Evolutionary conservation across 1,140 invertebrate genomes (phyloP).

Genomic region (Lepeophtheirus salmonis): DNA sequence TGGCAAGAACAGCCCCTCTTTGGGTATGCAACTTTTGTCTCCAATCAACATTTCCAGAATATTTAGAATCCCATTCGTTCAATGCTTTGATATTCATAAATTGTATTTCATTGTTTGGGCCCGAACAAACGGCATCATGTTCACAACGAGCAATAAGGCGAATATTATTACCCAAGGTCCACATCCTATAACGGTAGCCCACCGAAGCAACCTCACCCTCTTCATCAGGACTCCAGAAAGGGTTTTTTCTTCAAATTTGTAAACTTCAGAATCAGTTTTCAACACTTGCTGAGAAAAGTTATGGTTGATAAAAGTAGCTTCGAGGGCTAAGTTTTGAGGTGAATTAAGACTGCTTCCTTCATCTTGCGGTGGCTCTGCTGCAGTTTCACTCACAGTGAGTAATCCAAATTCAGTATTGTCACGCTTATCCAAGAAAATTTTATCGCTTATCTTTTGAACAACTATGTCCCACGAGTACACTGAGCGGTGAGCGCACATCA

Average conservation of each 20-base stretch:
- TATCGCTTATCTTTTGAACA: constrained; percentile 91
- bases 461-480: constrained; percentile 99
- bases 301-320: constrained; percentile 98
- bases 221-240: constrained; percentile 71
- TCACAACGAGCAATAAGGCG: constrained; percentile 81
- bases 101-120: constrained; percentile 71
- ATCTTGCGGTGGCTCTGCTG: constrained; percentile 86
- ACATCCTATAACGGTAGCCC: constrained; percentile 89
- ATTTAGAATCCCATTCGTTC: constrained; percentile 96
- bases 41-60: constrained; percentile 93
- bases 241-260: constrained; percentile 79
- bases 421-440: constrained; percentile 94
- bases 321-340: constrained; percentile 80
- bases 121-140: constrained; percentile 81
- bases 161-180: constrained; percentile 82
- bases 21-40: constrained; percentile 90
- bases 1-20: constrained; percentile 88
- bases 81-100: constrained; percentile 91
- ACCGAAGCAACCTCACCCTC: constrained; percentile 75
- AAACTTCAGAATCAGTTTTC: constrained; percentile 30
- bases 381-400: constrained; percentile 93
- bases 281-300: constrained; percentile 96
- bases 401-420: constrained; percentile 94
- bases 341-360: constrained; percentile 88
- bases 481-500: constrained; percentile 95